Base-by-base conservation (phyloP, 1,140 invertebrate genomes). In the Carposina sasakii region DNA sequence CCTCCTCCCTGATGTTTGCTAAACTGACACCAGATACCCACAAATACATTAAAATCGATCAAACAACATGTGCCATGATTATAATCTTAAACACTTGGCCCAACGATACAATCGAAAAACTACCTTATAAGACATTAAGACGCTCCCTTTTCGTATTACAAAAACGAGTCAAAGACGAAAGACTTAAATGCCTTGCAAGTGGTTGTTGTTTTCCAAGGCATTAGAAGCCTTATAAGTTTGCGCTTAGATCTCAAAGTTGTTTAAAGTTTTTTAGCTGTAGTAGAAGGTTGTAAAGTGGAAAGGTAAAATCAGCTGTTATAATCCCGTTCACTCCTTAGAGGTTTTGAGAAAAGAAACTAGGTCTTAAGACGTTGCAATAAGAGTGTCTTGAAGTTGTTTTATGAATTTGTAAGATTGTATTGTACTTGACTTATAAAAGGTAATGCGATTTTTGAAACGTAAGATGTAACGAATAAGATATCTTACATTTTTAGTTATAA, bases 11-110 rank as follows among this genome's bases (percentile, higher is more conserved):
- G n/a, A n/a, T n/a, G n/a, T n/a, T n/a, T n/a, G n/a, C n/a, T n/a
- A n/a, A n/a, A n/a, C n/a, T n/a, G 76, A 71, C 70, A 82, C 74
- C 60, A 54, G 73, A 82, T 82, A 78, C 73, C 75, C 76, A 82
- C 69, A 76, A 67, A 71, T 60, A 75, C 69, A 72, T 77, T 76
- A 77, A 71, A 67, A 71, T 59, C 73, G 75, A 81, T 78, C 75
- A 81, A 77, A 79, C 66, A 81, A 55, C 79, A 81, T 81, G 74
- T 79, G 76, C 48, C 65, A 40, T 28, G 76, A 81, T 76, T n/a
- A 58, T 45, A 63, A 77, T 76, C 71, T 68, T 61, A 61, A 65
- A 68, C 75, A 78, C 73, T 71, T 73, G 70, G 58, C 58, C 63
- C n/a, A n/a, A n/a, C n/a, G n/a, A n/a, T n/a, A n/a, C n/a, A n/a